These are phyloP conservation scores for Timema cristinae DNA, from an alignment of 2,888 invertebrate genomes.

Conservation along the genomic window DNA sequence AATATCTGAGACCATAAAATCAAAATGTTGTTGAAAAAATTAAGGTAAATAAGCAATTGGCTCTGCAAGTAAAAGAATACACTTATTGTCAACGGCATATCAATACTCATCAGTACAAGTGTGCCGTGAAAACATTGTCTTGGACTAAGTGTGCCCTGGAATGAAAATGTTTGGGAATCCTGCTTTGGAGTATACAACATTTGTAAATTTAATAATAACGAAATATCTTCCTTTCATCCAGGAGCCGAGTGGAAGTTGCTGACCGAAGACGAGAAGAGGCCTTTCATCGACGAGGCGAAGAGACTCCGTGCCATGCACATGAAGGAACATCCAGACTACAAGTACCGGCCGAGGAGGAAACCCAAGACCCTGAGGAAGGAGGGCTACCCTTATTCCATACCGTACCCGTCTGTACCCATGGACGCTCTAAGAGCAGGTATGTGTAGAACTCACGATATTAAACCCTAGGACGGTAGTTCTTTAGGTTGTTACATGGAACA, in stretches of 20 bases:
- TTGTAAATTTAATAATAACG: background rate
- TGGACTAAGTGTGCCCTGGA: no score
- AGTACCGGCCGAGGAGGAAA: constrained; percentile 81
- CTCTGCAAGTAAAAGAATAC: no score
- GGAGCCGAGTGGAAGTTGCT: constrained; percentile 90
- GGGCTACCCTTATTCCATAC: constrained; percentile 88
- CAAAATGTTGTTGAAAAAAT: no score
- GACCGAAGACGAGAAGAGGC: constrained; percentile 81
- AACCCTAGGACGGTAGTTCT: no score
- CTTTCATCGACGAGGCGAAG: constrained; percentile 95
- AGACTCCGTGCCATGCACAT: constrained; percentile 80
- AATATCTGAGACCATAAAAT: no score
- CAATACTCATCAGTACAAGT: no score
- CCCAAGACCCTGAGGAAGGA: constrained; percentile 81
- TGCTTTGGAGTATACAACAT: background rate
- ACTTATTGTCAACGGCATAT: no score
- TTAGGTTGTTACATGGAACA: no score
- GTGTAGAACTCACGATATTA: constrained; percentile 37
- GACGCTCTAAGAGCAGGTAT: constrained; percentile 82
- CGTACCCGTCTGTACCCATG: constrained; percentile 87
- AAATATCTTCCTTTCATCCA: constrained; percentile 13
- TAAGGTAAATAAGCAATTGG: no score
- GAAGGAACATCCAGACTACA: constrained; percentile 90
- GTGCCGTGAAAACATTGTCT: no score
- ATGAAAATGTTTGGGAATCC: no score